Evolutionary conservation across 2,888 invertebrate species (phyloP).

Genomic region (Idaea biselata): DNA sequence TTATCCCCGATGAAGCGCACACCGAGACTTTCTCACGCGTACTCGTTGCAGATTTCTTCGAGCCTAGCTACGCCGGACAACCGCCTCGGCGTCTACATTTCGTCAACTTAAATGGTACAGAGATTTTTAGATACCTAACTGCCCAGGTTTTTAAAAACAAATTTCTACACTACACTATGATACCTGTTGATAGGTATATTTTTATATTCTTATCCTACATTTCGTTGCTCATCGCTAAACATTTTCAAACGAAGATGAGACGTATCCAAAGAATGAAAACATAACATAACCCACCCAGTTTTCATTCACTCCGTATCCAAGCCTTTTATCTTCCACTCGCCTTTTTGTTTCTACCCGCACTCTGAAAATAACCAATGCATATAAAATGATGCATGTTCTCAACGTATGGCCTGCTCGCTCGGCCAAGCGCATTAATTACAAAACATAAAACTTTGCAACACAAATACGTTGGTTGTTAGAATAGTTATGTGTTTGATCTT

Average conservation of each 20-base stretch:
- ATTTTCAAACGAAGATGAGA: not conserved
- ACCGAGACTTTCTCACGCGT: no score
- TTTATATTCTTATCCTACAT: no score
- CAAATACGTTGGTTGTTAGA: conserved; percentile 5
- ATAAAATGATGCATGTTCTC: conserved; percentile 65
- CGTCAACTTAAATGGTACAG: no score
- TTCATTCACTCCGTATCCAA: conserved; percentile 14
- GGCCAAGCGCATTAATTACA: conserved; percentile 54
- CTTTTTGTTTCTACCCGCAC: conserved; percentile 39
- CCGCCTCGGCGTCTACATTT: no score
- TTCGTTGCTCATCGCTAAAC: not conserved
- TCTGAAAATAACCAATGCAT: conserved; percentile 62
- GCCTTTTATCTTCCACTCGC: conserved; percentile 43
- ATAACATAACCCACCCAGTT: not conserved
- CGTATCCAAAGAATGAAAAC: not conserved
- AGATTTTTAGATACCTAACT: no score
- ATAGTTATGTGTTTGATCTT: no score
- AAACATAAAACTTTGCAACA: conserved; percentile 36
- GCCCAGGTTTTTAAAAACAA: no score
- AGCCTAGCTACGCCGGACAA: no score
- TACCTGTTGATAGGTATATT: no score
- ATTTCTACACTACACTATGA: no score
- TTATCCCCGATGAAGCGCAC: no score
- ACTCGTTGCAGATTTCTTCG: no score
- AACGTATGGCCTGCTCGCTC: conserved; percentile 43